Evolutionary conservation across 2,888 invertebrate genomes (phyloP).

Genomic region (Orthonychiurus folsomi): DNA sequence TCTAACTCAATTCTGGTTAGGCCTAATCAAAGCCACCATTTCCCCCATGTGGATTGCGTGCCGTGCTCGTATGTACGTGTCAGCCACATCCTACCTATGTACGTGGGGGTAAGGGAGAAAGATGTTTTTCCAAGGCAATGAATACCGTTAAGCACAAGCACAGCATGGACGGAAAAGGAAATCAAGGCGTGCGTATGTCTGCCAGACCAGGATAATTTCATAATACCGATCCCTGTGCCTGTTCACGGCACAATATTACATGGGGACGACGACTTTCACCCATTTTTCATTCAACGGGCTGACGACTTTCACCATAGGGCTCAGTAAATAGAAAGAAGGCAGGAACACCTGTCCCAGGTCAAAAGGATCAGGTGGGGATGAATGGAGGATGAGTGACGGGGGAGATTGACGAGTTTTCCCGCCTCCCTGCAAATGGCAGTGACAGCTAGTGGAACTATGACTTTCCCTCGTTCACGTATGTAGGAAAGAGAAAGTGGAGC

Average conservation of each 20-base stretch:
- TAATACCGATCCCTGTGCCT: neutral
- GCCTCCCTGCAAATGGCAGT: neutral
- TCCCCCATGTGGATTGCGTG: neutral
- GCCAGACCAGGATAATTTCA: neutral
- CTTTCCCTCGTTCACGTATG: too few species aligned
- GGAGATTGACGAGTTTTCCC: neutral
- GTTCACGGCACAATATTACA: neutral
- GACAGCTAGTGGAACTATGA: too few species aligned
- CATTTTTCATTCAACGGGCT: neutral
- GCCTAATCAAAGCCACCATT: neutral
- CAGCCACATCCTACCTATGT: neutral
- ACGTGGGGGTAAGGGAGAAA: neutral
- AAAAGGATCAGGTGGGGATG: neutral
- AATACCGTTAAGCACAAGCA: too few species aligned
- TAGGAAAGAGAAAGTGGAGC: too few species aligned
- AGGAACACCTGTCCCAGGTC: too few species aligned
- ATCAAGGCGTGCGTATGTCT: conserved; percentile 33
- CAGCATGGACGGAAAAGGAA: conserved; percentile 30
- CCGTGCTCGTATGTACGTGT: neutral
- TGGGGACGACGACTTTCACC: neutral
- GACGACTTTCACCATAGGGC: too few species aligned
- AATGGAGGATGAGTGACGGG: neutral
- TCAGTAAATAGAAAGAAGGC: too few species aligned
- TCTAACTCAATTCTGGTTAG: neutral
- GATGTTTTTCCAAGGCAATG: neutral